Evolutionary conservation across 2,888 invertebrate genomes (phyloP), one percentile per base, ranked within the genome.

Genomic region (Leptopilina syphax): DNA sequence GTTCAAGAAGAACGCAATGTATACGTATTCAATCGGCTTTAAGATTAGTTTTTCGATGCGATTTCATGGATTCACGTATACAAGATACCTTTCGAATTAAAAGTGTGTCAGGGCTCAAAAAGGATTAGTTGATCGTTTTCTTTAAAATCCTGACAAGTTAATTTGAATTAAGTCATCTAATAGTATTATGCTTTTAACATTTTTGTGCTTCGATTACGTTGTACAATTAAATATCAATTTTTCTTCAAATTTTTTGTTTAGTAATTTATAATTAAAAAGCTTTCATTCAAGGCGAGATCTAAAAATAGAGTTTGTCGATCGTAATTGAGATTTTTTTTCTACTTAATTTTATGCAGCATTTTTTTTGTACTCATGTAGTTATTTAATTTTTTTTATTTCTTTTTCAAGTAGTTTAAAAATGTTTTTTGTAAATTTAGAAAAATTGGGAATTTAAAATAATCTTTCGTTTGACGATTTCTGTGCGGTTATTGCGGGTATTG

Each of bases 21-120:
- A 50, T 50, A 68, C 47, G n/a, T 68, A 68, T 47, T 44, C 67
- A 47, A 47, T 68, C 68, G 50, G 47, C 68, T 68, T 68, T 68
- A 68, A 54, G 50, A 73, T 73, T 57, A 34, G 24, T 34, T 73
- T 73, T 70, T 70, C 60, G 34, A 73, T 73, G 8, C 73, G 50
- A 70, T 70, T 73, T 73, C 73, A 73, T 73, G 73, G 57, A 73
- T 73, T 70, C 54, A 54, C 50, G 44, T 12, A 34, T 34, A 50
- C 70, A 70, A 54, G 50, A 70, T 70, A 54, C 70, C 70, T 70
- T 73, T 73, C 73, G 73, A 73, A 57, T 57, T 73, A 73, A 44
- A 44, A 73, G 57, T 73, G 54, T 73, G 73, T 73, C 73, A 73
- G 54, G 57, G 73, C 70, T 70, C 27, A 54, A 70, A 50, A 70